Conservation (phyloP, 2,797 vertebrate genomes). For the Leptatherina wallacei region DNA sequence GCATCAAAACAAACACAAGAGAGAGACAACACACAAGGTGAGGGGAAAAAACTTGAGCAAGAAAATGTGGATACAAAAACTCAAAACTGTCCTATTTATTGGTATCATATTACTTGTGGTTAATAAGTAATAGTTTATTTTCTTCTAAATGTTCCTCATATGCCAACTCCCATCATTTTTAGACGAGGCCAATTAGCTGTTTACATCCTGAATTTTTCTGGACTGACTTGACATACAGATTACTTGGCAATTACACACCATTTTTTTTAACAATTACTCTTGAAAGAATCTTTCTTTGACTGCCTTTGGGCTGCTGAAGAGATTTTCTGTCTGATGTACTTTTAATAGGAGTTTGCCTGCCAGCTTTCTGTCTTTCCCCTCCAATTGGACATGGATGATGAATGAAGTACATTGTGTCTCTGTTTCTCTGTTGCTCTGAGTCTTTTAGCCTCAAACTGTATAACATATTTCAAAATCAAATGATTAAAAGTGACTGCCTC, state of each 20-base stretch:
- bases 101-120: slow-evolving; percentile 9
- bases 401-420: slow-evolving; percentile 45
- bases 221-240: slow-evolving; percentile 24
- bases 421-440: slow-evolving; percentile 51
- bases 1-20: neutral
- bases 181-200: slow-evolving; percentile 34
- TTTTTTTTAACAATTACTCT: slow-evolving; percentile 31
- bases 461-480: slow-evolving; percentile 68
- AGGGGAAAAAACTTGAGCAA: neutral
- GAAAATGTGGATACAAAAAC: slow-evolving; percentile 14
- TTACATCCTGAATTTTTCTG: slow-evolving; percentile 39
- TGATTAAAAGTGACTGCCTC: slow-evolving; percentile 65
- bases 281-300: slow-evolving; percentile 47
- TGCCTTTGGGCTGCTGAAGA: slow-evolving; percentile 61
- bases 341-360: slow-evolving; percentile 63
- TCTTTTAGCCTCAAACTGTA: slow-evolving; percentile 52
- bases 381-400: slow-evolving; percentile 57
- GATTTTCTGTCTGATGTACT: slow-evolving; percentile 71
- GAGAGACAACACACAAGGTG: neutral
- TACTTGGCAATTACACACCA: slow-evolving; percentile 35
- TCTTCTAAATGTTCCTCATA: neutral
- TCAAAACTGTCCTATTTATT: slow-evolving; percentile 4
- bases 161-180: slow-evolving; percentile 21
- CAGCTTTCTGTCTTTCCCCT: slow-evolving; percentile 51
- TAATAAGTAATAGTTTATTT: slow-evolving; percentile 5